Conservation (phyloP, 2,797 vertebrate species). For the Glyptemys insculpta region DNA sequence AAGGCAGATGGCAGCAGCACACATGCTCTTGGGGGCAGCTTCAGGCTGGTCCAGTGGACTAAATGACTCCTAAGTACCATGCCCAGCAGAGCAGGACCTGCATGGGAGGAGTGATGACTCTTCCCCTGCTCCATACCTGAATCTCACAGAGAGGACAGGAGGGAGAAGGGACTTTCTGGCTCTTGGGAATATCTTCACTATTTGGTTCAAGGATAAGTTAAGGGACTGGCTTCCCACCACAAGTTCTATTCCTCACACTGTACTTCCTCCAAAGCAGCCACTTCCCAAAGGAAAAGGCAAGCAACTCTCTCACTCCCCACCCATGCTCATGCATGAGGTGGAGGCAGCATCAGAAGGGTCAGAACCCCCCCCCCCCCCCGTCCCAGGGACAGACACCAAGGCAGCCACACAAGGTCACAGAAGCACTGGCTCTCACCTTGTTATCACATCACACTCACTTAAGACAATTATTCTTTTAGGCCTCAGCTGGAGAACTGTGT, state of each 20-base stretch:
- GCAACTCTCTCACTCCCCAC: not conserved
- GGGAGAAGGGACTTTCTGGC: not conserved
- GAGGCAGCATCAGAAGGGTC: not conserved
- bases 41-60: not conserved
- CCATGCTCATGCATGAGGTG: not conserved
- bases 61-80: not conserved
- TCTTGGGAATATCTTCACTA: not conserved
- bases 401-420: too few species aligned
- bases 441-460: not conserved
- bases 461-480: not conserved
- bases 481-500: not conserved
- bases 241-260: not conserved
- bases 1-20: not conserved
- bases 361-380: too few species aligned
- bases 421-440: not conserved
- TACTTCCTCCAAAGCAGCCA: not conserved
- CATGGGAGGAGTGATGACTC: not conserved
- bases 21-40: too few species aligned
- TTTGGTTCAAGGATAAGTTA: not conserved
- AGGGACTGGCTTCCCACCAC: not conserved
- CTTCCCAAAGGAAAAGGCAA: not conserved
- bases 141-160: not conserved
- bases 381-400: too few species aligned
- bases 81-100: not conserved
- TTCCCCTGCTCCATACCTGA: not conserved